phyloP scores from a whole-genome alignment of 2,797 vertebrate species.

The Bradypus variegatus region DNA sequence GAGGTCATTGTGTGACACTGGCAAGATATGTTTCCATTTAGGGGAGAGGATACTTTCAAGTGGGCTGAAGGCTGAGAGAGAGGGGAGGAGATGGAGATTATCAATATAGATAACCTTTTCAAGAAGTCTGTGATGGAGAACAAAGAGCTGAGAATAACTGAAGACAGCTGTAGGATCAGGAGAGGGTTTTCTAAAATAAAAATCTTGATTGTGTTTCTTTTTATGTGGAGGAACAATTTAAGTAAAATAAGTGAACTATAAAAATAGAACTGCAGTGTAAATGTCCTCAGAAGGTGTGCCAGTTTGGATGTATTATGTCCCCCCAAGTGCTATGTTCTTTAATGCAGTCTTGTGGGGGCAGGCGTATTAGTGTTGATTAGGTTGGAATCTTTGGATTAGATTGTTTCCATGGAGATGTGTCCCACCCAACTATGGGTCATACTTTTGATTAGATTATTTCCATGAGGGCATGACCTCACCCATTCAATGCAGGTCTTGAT shows the following conservation, averaged over 20 bases:
- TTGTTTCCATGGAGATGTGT: too few species aligned
- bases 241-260: not conserved
- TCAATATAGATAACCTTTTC: not conserved
- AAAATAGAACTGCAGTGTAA: not conserved
- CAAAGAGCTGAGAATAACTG: too few species aligned
- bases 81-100: not conserved
- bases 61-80: not conserved
- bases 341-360: too few species aligned
- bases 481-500: too few species aligned
- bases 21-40: not conserved
- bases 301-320: too few species aligned
- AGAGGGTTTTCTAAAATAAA: not conserved
- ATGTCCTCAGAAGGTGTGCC: not conserved
- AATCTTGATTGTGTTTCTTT: not conserved
- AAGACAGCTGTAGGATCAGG: not conserved
- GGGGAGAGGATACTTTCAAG: not conserved
- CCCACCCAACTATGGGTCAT: too few species aligned
- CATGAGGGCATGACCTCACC: too few species aligned
- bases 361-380: too few species aligned
- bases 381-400: too few species aligned
- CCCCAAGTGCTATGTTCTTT: too few species aligned
- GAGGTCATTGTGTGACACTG: not conserved
- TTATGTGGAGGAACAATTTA: not conserved
- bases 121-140: not conserved
- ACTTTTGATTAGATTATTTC: too few species aligned